Percentiles rank a stretch among this genome's conserved stretches.
Evolutionary conservation across 2,888 invertebrate genomes (phyloP).

Genomic region (Miltochrista miniata): DNA sequence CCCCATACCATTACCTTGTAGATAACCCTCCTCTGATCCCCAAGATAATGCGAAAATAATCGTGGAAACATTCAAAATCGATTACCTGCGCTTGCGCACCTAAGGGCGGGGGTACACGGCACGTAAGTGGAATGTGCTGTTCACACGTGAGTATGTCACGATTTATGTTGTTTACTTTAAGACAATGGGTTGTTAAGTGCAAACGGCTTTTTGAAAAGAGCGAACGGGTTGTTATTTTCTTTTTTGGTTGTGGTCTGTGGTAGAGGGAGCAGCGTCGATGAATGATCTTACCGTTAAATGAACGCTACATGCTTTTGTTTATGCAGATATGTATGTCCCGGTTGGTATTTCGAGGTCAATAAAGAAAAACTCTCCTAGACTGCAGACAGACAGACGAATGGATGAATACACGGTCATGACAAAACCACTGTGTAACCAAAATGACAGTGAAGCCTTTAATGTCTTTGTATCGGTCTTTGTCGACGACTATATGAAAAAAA

Average conservation of each 20-base stretch:
- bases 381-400: no score
- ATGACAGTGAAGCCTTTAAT: no score
- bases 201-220: conserved; percentile 18
- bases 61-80: conserved; percentile 50
- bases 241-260: conserved; percentile 4
- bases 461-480: no score
- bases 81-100: conserved; percentile 48
- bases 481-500: no score
- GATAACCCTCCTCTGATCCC: conserved; percentile 11
- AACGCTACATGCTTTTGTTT: not conserved
- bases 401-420: no score
- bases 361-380: no score
- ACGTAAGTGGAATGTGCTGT: conserved; percentile 55
- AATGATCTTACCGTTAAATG: not conserved
- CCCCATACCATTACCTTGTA: conserved; percentile 2
- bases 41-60: conserved; percentile 36
- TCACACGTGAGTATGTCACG: conserved; percentile 42
- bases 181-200: conserved; percentile 29
- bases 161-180: conserved; percentile 48
- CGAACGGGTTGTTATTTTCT: conserved; percentile 5
- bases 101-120: conserved; percentile 31
- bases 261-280: conserved; percentile 15
- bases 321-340: no score
- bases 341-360: no score
- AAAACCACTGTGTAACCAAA: no score